Evolutionary conservation across 2,113 vertebrate species (phyloP).

Genomic region (Tragulus kanchil): DNA sequence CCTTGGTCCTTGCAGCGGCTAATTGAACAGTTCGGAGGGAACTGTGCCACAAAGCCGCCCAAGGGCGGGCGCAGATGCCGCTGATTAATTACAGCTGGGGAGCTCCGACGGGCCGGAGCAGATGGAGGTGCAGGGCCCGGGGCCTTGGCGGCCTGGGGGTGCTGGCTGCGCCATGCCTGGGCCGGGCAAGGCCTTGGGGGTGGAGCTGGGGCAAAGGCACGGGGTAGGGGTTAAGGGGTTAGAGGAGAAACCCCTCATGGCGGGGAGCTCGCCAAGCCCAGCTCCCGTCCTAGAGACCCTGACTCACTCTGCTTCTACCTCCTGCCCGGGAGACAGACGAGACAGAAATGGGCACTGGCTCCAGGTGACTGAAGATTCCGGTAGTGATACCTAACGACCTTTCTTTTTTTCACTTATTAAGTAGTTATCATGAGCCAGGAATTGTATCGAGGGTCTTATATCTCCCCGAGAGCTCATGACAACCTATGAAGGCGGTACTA

Average conservation of each 20-base stretch:
- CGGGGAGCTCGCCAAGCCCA: not conserved
- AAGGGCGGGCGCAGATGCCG: slow-evolving; percentile 93
- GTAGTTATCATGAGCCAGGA: not conserved
- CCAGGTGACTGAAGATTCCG: not conserved
- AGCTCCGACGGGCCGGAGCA: slow-evolving; percentile 77
- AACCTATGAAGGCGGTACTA: not conserved
- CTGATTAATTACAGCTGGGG: slow-evolving; percentile 93
- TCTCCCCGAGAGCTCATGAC: not conserved
- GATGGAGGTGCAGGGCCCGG: slow-evolving; percentile 65
- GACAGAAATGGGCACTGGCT: not conserved
- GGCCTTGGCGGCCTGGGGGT: not conserved
- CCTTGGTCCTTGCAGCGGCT: slow-evolving; percentile 94
- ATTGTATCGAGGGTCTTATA: not conserved
- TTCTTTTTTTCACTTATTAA: not conserved
- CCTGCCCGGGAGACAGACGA: not conserved
- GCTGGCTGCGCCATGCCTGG: not conserved
- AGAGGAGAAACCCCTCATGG: not conserved
- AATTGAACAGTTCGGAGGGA: slow-evolving; percentile 96
- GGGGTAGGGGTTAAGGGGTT: not conserved
- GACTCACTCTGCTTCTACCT: not conserved
- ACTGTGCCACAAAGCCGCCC: slow-evolving; percentile 93
- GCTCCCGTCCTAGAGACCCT: not conserved
- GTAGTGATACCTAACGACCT: not conserved
- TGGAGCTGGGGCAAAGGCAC: not conserved
- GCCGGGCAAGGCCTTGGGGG: not conserved